A percentile compares a stretch with the other conserved stretches of the same genome.
phyloP scores from a whole-genome alignment of 2,113 vertebrate genomes.

The Puntigrus tetrazona region DNA sequence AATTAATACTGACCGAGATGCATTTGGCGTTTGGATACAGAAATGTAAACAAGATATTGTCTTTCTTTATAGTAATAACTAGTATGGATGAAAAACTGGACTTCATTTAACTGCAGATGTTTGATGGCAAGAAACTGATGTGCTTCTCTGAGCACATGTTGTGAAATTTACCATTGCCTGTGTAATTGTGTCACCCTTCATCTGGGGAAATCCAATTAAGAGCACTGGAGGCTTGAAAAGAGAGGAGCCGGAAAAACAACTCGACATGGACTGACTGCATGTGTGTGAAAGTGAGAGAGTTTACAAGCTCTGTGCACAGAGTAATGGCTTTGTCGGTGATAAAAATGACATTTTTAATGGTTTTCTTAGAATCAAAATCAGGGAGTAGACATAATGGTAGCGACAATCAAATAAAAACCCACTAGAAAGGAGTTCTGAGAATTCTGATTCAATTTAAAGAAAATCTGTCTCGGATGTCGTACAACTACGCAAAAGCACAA shows the following conservation, averaged over 20 bases:
- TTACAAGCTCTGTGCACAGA: not conserved
- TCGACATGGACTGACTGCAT: not conserved
- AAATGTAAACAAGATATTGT: not conserved
- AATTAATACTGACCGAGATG: not conserved
- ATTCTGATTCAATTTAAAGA: not conserved
- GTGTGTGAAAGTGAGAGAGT: not conserved
- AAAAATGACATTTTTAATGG: not conserved
- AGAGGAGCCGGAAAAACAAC: slow-evolving; percentile 25
- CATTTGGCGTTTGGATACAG: not conserved
- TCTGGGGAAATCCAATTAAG: slow-evolving; percentile 57
- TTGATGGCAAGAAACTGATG: not conserved
- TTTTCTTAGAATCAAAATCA: not conserved
- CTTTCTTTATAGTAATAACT: not conserved
- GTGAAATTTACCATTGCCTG: slow-evolving; percentile 39
- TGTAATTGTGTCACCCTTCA: slow-evolving; percentile 36
- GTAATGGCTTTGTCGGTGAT: not conserved
- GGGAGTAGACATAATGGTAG: not conserved
- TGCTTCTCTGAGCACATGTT: not conserved
- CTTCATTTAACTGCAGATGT: not conserved
- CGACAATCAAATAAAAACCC: not conserved
- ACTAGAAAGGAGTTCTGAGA: not conserved
- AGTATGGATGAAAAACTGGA: not conserved
- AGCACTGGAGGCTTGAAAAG: slow-evolving; percentile 25
- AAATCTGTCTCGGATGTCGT: not conserved
- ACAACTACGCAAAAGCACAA: slow-evolving; percentile 8